Evolutionary conservation across 1,140 invertebrate species (phyloP).

Genomic region (Leptinotarsa texana): DNA sequence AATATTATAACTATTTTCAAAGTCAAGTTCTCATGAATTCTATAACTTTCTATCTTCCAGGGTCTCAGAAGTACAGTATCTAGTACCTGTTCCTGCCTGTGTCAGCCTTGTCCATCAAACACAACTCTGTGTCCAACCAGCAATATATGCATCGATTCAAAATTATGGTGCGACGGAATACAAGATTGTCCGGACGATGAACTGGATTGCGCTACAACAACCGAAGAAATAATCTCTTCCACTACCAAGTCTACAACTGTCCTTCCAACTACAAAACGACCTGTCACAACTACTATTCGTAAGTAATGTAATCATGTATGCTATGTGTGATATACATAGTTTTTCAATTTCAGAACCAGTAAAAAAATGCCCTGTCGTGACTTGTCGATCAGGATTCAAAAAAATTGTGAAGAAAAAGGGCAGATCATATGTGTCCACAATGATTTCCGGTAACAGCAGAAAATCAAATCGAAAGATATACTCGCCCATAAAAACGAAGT

Average conservation of each 20-base stretch:
- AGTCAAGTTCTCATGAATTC: neutral
- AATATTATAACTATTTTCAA: no score
- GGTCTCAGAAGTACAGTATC: slow-evolving; percentile 59
- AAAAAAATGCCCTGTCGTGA: slow-evolving; percentile 29
- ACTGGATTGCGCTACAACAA: slow-evolving; percentile 61
- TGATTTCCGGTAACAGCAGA: neutral
- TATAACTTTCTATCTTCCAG: slow-evolving; percentile 36
- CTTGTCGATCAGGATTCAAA: slow-evolving; percentile 65
- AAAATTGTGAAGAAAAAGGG: slow-evolving; percentile 40
- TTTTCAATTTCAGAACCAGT: no score
- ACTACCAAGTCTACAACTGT: neutral
- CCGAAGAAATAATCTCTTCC: neutral
- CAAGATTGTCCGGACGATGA: slow-evolving; percentile 86
- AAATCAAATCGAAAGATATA: neutral
- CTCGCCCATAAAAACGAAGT: no score
- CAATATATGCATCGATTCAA: slow-evolving; percentile 72
- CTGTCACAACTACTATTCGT: slow-evolving; percentile 27
- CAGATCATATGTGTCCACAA: no score
- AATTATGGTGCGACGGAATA: slow-evolving; percentile 80
- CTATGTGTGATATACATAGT: no score
- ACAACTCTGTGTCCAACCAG: slow-evolving; percentile 74
- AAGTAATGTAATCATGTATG: no score
- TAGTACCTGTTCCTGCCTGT: slow-evolving; percentile 71
- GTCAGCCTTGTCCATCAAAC: slow-evolving; percentile 69
- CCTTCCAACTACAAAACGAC: slow-evolving; percentile 11